phyloP scores from a whole-genome alignment of 2,113 vertebrate species.

The Psephotus haematonotus region DNA sequence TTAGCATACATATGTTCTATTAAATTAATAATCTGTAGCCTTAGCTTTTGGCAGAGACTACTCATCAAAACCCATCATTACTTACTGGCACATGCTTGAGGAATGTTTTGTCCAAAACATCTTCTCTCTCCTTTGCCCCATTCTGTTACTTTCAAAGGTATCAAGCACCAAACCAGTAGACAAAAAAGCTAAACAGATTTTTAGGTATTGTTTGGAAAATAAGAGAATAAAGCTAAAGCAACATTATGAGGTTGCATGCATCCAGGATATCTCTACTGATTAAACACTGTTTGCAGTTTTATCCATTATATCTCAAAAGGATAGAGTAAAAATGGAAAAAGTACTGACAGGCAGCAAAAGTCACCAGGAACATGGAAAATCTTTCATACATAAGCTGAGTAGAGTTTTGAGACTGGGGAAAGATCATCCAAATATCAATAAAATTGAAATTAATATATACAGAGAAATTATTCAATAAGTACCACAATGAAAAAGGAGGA shows the following conservation, averaged over 20 bases:
- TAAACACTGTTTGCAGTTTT: background rate
- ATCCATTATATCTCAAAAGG: background rate
- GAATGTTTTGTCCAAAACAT: background rate
- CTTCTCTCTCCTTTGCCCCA: background rate
- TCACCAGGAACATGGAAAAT: background rate
- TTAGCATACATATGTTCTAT: background rate
- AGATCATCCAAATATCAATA: background rate
- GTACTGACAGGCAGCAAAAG: background rate
- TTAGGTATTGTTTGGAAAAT: background rate
- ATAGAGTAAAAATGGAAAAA: background rate
- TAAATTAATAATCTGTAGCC: background rate
- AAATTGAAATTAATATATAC: background rate
- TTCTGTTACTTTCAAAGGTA: background rate
- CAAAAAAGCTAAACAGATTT: background rate
- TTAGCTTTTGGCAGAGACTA: background rate
- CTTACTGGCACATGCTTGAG: background rate
- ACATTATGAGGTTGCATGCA: background rate
- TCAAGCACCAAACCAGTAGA: background rate
- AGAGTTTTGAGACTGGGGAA: background rate
- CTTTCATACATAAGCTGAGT: background rate
- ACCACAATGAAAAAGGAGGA: background rate
- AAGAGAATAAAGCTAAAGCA: background rate
- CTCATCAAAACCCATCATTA: background rate
- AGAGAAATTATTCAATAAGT: background rate
- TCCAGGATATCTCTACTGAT: background rate